A percentile compares a stretch with the other conserved stretches of the same genome.
These are phyloP conservation scores for Parochlus steinenii DNA, from an alignment of 2,888 invertebrate genomes.

Conservation along the genomic window DNA sequence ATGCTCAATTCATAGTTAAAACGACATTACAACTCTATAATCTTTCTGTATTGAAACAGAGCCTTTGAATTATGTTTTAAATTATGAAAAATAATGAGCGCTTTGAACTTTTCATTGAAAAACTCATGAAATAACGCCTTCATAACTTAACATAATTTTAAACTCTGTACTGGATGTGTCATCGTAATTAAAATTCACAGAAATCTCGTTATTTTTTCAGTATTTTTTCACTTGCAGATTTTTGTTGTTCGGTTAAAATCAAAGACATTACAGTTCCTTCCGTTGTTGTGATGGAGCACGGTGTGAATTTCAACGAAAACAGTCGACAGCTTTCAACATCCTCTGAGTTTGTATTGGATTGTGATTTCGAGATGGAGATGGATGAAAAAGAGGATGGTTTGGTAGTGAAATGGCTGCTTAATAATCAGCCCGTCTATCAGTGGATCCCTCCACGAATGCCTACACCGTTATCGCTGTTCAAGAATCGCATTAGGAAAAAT, in stretches of 20 bases:
- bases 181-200: too few species aligned
- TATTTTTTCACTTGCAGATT: constrained; percentile 9
- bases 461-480: constrained; percentile 29
- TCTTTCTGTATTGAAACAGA: too few species aligned
- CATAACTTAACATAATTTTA: too few species aligned
- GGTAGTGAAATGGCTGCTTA: constrained; percentile 30
- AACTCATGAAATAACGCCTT: too few species aligned
- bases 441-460: constrained; percentile 31
- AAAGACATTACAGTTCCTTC: constrained; percentile 7
- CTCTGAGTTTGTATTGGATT: constrained; percentile 22
- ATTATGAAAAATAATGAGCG: too few species aligned
- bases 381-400: constrained; percentile 29
- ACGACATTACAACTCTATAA: too few species aligned
- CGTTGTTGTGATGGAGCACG: constrained; percentile 11
- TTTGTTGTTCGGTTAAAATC: constrained; percentile 10
- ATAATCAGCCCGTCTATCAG: constrained; percentile 30
- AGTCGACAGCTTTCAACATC: constrained; percentile 6
- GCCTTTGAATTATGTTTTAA: too few species aligned
- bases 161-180: too few species aligned
- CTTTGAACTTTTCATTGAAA: too few species aligned
- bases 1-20: too few species aligned
- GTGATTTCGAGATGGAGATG: constrained; percentile 27
- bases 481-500: constrained; percentile 29
- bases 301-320: constrained; percentile 6
- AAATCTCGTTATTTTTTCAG: too few species aligned